Evolutionary conservation across 2,797 vertebrate species (phyloP), one percentile per base, ranked within the genome.

Genomic region (Notolabrus celidotus): DNA sequence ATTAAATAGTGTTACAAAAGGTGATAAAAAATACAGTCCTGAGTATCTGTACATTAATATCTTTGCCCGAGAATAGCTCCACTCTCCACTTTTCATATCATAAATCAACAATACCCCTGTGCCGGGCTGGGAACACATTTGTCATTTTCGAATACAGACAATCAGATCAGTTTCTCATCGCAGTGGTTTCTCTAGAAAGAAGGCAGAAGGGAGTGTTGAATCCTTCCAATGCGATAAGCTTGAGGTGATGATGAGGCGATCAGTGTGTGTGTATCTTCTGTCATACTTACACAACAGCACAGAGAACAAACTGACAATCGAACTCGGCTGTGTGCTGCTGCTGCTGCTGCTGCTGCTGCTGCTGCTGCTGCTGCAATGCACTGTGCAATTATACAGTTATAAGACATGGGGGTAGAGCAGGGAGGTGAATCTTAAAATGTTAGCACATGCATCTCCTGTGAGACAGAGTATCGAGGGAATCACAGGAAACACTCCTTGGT

Each of bases 321-420:
- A 75, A 20, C 34, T 60, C 31, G 43, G 10, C 45, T 39, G 77
- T 75, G 38, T 73, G 57, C 22, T 16, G 17, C 54, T 65, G 66
- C 71, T 78, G 71, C 51, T 65, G 66, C 71, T 78, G 71, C 51
- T 65, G 66, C 71, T 78, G 71, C 51, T 73, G 57, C 22, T 16
- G 17, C 54, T 73, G 57, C 22, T 16, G 17, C 54, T 65, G 66
- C 71, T 78, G 71, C 51, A 29, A 46, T 74, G 67, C 65, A 20
- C 29, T 1, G 38, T 52, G 67, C 64, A 64, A 38, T 38, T 11
- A 69, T 62, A 70, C 54, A 69, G 46, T 71, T 65, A 63, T 63
- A 59, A 80, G 49, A 67, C 52, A 53, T 55, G n/a, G n/a, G n/a
- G n/a, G n/a, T n/a, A n/a, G n/a, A n/a, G 58, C 23, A 55, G 41